A percentile compares a stretch with the other conserved stretches of the same genome.
These are phyloP conservation scores for Equus przewalskii DNA, from an alignment of 2,113 vertebrate species.

Conservation along the genomic window DNA sequence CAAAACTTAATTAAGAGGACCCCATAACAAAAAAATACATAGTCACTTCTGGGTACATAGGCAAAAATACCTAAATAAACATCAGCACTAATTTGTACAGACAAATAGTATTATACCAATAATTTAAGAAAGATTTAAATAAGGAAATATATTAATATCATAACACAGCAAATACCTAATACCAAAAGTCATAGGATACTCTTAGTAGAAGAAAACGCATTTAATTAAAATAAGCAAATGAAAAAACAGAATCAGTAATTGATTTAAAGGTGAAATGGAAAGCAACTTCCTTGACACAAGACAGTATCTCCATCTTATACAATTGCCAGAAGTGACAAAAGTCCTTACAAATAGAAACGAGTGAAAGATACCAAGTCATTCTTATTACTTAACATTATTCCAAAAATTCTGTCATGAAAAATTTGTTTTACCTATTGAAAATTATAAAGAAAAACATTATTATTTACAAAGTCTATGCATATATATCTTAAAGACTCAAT, in stretches of 20 bases:
- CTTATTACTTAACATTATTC: neutral
- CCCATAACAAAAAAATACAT: neutral
- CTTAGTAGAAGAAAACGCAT: neutral
- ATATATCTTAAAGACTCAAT: neutral
- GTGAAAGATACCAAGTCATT: neutral
- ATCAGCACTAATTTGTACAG: neutral
- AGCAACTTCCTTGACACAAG: neutral
- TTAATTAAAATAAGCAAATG: neutral
- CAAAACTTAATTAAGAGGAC: neutral
- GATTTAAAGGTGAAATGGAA: neutral
- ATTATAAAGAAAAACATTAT: neutral
- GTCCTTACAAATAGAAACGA: neutral
- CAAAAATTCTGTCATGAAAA: neutral
- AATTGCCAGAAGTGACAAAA: neutral
- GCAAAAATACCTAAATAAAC: neutral
- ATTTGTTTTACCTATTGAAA: neutral
- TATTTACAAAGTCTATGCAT: neutral
- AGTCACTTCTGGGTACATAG: neutral
- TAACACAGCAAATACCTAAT: neutral
- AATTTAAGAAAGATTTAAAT: neutral
- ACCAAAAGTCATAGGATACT: neutral
- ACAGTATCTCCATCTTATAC: neutral
- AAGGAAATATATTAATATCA: neutral
- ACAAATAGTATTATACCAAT: neutral
- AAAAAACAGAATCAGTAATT: neutral